Percentiles rank a stretch among this genome's conserved stretches.
Evolutionary conservation across 2,113 vertebrate genomes (phyloP).

Genomic region (Stigmatopora argus): DNA sequence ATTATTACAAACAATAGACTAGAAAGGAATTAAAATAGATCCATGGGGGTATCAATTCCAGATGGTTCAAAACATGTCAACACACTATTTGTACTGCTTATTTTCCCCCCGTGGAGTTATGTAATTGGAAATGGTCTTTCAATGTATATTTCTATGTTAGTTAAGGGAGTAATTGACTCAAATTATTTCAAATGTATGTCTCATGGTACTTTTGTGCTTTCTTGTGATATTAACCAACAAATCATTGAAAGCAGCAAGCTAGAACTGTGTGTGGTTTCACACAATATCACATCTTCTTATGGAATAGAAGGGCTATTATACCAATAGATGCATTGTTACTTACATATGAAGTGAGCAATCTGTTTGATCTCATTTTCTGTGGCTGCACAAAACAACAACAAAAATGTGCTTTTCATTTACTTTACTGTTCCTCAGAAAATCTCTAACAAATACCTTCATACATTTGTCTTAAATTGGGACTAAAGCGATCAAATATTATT

Average conservation of each 20-base stretch:
- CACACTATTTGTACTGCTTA: conserved; percentile 42
- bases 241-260: conserved; percentile 55
- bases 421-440: not conserved
- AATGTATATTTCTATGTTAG: conserved; percentile 55
- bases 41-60: conserved; percentile 38
- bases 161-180: conserved; percentile 44
- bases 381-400: not conserved
- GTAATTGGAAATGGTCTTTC: conserved; percentile 27
- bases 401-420: not conserved
- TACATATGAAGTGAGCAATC: conserved; percentile 19
- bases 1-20: conserved; percentile 42
- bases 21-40: conserved; percentile 17
- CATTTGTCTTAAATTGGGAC: conserved; percentile 6
- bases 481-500: conserved; percentile 31
- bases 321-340: conserved; percentile 10
- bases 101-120: conserved; percentile 34
- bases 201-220: conserved; percentile 50
- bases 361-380: not conserved
- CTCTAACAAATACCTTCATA: not conserved
- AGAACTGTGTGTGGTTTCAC: conserved; percentile 20
- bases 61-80: conserved; percentile 45
- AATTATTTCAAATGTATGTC: conserved; percentile 50
- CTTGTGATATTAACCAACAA: conserved; percentile 67
- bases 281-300: conserved; percentile 37
- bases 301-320: conserved; percentile 36